phyloP scores from a whole-genome alignment of 1,140 invertebrate species.

The Heliconius hewitsoni region DNA sequence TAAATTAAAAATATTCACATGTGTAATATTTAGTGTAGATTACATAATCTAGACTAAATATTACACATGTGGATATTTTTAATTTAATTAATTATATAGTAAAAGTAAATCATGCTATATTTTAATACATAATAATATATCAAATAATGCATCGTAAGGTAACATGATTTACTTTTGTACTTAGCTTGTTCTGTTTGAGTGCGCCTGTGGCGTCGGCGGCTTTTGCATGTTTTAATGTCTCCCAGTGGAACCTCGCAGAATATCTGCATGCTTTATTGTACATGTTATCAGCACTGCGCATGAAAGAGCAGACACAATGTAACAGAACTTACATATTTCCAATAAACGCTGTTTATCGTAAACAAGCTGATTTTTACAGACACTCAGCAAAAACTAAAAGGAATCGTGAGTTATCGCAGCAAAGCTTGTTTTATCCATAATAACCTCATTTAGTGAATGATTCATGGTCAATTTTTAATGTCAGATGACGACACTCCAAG shows the following conservation, averaged over 20 bases:
- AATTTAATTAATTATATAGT: constrained; percentile 21
- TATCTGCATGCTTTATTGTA: constrained; percentile 48
- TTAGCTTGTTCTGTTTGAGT: neutral
- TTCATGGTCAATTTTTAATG: constrained; percentile 63
- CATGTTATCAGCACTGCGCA: constrained; percentile 41
- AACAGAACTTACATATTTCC: neutral
- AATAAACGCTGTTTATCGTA: neutral
- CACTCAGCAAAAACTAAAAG: neutral
- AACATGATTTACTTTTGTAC: neutral
- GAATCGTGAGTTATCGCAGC: neutral
- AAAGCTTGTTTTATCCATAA: constrained; percentile 37
- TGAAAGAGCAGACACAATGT: constrained; percentile 19
- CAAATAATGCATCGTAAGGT: neutral
- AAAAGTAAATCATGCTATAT: too few species aligned
- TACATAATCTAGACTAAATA: neutral
- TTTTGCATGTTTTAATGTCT: constrained; percentile 46
- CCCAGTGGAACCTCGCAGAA: constrained; percentile 44
- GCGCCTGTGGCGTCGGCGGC: constrained; percentile 39
- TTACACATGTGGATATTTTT: neutral
- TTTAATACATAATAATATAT: neutral
- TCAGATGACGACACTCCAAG: constrained; percentile 55
- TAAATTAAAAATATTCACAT: neutral
- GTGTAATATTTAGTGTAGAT: neutral
- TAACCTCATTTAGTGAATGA: constrained; percentile 46
- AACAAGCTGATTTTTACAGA: neutral